A percentile compares a stretch with the other conserved stretches of the same genome.
phyloP scores from a whole-genome alignment of 2,113 vertebrate species.

The Calypte anna region DNA sequence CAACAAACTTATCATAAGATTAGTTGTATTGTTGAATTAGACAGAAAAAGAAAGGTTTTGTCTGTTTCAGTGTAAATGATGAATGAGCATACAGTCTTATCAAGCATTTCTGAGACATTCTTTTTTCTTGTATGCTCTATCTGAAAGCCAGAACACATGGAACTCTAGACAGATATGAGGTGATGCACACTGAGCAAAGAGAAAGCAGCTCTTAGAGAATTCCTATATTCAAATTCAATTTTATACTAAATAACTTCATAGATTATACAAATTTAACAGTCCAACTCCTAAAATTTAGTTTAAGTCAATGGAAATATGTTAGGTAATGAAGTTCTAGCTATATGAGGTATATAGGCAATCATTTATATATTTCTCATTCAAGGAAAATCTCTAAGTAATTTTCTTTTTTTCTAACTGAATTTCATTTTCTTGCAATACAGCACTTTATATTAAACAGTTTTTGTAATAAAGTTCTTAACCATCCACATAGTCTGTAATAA shows the following conservation, averaged over 20 bases:
- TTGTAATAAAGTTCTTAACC: not conserved
- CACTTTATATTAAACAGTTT: not conserved
- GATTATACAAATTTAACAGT: not conserved
- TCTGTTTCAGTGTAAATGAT: not conserved
- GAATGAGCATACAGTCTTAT: not conserved
- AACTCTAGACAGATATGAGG: not conserved
- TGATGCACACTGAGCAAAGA: not conserved
- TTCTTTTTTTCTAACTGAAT: not conserved
- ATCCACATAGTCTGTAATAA: not conserved
- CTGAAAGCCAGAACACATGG: not conserved
- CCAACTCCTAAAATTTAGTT: not conserved
- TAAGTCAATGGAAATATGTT: not conserved
- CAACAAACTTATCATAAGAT: not conserved
- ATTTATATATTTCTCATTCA: not conserved
- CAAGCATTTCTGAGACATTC: not conserved
- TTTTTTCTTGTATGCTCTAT: not conserved
- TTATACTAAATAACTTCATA: not conserved
- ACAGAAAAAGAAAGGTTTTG: not conserved
- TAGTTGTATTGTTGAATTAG: not conserved
- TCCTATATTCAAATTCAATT: not conserved
- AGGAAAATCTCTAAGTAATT: not conserved
- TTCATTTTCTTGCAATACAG: not conserved
- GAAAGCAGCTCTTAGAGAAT: not conserved
- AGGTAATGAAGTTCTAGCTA: not conserved
- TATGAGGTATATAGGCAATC: not conserved